Percentiles rank a stretch among this genome's conserved stretches.
phyloP scores from a whole-genome alignment of 2,797 vertebrate species.

The Leptoclinus maculatus region DNA sequence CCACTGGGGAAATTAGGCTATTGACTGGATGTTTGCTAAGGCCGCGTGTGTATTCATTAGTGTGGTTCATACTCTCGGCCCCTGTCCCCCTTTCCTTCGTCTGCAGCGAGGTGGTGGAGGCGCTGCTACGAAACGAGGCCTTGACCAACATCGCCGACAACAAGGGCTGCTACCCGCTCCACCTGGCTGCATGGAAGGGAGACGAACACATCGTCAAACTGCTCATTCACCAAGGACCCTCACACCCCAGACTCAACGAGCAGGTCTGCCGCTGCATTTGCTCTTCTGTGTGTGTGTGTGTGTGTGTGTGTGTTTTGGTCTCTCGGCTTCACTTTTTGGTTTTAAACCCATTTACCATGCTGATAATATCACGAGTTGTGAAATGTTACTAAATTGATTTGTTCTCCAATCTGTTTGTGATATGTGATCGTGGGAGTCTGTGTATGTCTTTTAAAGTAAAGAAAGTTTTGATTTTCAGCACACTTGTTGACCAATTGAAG shows the following conservation, averaged over 20 bases:
- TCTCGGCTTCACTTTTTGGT: too few species aligned
- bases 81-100: neutral
- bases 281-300: neutral
- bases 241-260: conserved; percentile 95
- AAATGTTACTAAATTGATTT: neutral
- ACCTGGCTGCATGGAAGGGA: conserved; percentile 98
- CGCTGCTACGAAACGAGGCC: conserved; percentile 94
- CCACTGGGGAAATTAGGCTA: conserved; percentile 55
- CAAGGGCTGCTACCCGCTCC: conserved; percentile 98
- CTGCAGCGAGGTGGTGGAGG: conserved; percentile 93
- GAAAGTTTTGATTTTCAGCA: neutral
- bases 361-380: neutral
- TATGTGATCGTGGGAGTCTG: neutral
- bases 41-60: conserved; percentile 38
- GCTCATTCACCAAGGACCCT: conserved; percentile 98
- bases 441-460: neutral
- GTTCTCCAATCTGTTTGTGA: neutral
- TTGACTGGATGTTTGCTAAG: conserved; percentile 46
- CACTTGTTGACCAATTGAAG: neutral
- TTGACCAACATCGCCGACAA: conserved; percentile 96
- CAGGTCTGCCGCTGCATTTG: conserved; percentile 84
- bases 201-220: conserved; percentile 94
- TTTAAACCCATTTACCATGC: neutral
- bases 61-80: conserved; percentile 7
- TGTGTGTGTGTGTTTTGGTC: neutral